Evolutionary conservation across 2,888 invertebrate species (phyloP), one percentile per base, ranked within the genome.

Genomic region (Ischnus inquisitorius): DNA sequence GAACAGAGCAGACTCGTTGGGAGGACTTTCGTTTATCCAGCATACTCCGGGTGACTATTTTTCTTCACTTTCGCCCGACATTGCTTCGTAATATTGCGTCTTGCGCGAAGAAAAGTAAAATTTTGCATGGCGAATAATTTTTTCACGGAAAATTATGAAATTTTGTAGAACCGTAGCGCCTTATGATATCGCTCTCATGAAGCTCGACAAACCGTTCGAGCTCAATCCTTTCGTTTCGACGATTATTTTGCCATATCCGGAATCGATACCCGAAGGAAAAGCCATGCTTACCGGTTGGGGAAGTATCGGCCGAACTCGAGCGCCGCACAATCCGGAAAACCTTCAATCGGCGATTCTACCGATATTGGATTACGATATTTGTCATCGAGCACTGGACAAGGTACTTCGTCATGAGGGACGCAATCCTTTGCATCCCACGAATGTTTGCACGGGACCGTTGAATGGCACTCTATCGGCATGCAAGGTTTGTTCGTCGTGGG

Each of bases 131-230:
- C 64, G 34, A n/a, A 60, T 19, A 6, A 6, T 43, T 39, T 28
- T 4, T 54, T 4, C 14, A 69, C 5, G 2, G n/a, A 80, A 75
- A 80, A 75, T 51, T 16, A 57, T 51, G 4, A 1, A n/a, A 77
- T 46, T 46, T 79, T n/a, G 51, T 79, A 92, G 92, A 5, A 89
- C 89, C 3, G 92, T 93, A 12, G 92, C 90, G 43, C 93, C 94
- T 46, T 94, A 95, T 87, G 95, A 95, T 88, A 94, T 95, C 62
- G 95, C 95, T 28, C 86, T 95, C 8, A 88, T 95, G 41, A 92
- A 92, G 69, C 89, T 95, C 60, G 86, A 87, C 28, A 82, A 80
- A 1, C 89, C 92, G 0, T 90, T 94, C 68, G 83, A 65, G 0
- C 89, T 92, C 19, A 92, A 89, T 65, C 90, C 89, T 1, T 85